These are phyloP conservation scores for Lapara coniferarum DNA, from an alignment of 2,888 invertebrate genomes.

Conservation along the genomic window DNA sequence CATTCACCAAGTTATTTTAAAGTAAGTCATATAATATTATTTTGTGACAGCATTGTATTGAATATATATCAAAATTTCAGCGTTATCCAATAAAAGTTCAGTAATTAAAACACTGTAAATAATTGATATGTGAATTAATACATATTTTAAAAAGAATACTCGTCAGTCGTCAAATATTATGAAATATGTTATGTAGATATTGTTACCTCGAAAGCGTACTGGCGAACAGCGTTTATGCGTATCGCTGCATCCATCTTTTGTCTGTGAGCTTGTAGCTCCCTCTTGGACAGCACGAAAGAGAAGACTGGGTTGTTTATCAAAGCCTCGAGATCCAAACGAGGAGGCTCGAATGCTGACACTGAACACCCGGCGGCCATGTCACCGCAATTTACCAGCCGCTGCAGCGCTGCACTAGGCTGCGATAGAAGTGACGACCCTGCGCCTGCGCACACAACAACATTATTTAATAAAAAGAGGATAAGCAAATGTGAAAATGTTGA, in stretches of 20 bases:
- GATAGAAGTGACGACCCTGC: slow-evolving; percentile 92
- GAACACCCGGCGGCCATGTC: slow-evolving; percentile 49
- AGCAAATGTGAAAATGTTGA: too few relatives aligned
- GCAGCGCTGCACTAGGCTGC: slow-evolving; percentile 94
- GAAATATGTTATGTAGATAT: not conserved
- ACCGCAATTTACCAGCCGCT: slow-evolving; percentile 86
- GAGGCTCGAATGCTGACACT: slow-evolving; percentile 70
- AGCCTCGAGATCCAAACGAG: slow-evolving; percentile 77
- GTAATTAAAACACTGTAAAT: too few relatives aligned
- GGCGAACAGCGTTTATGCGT: slow-evolving; percentile 90
- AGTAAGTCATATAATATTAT: too few relatives aligned
- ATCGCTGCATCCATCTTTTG: slow-evolving; percentile 95
- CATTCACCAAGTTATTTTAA: too few relatives aligned
- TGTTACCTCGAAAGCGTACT: slow-evolving; percentile 92
- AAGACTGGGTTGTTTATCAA: slow-evolving; percentile 93
- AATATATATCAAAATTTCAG: not conserved
- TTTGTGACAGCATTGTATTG: too few relatives aligned
- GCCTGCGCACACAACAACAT: slow-evolving; percentile 68
- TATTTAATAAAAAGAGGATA: not conserved
- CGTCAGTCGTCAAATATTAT: too few relatives aligned
- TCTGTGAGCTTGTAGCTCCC: slow-evolving; percentile 92
- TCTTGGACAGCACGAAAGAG: slow-evolving; percentile 92
- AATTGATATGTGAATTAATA: too few relatives aligned
- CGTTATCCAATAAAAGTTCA: too few relatives aligned
- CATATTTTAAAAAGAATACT: too few relatives aligned